Evolutionary conservation across 2,113 vertebrate species (phyloP).

Genomic region (Stercorarius parasiticus): DNA sequence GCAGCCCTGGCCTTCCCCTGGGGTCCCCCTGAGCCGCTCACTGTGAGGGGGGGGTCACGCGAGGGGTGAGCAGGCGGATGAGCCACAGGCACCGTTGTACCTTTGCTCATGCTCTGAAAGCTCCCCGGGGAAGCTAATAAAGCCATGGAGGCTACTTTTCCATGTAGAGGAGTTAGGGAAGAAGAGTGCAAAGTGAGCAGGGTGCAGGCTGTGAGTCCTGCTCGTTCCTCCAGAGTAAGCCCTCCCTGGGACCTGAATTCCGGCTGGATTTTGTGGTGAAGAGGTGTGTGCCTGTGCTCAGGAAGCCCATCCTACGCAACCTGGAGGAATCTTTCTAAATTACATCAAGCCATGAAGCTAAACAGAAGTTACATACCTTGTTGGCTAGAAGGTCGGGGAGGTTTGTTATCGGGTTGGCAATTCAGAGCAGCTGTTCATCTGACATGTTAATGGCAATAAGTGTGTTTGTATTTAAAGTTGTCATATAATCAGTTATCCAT

Average conservation of each 20-base stretch:
- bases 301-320: background rate
- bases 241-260: background rate
- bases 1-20: no score
- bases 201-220: fast-evolving
- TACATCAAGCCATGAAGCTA: background rate
- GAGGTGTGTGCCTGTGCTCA: background rate
- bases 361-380: background rate
- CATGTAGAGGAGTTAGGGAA: fast-evolving
- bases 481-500: background rate
- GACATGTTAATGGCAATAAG: background rate
- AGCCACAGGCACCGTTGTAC: background rate
- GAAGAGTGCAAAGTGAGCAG: background rate
- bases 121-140: background rate
- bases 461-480: background rate
- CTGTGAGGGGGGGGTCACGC: fast-evolving
- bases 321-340: background rate
- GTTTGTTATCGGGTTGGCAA: background rate
- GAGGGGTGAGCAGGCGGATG: background rate
- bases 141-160: background rate
- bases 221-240: fast-evolving
- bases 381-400: fast-evolving
- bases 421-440: background rate
- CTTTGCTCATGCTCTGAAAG: background rate
- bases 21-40: fast-evolving
- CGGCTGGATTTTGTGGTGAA: background rate